Evolutionary conservation across 2,797 vertebrate genomes (phyloP).

Genomic region (Loriculus beryllinus): DNA sequence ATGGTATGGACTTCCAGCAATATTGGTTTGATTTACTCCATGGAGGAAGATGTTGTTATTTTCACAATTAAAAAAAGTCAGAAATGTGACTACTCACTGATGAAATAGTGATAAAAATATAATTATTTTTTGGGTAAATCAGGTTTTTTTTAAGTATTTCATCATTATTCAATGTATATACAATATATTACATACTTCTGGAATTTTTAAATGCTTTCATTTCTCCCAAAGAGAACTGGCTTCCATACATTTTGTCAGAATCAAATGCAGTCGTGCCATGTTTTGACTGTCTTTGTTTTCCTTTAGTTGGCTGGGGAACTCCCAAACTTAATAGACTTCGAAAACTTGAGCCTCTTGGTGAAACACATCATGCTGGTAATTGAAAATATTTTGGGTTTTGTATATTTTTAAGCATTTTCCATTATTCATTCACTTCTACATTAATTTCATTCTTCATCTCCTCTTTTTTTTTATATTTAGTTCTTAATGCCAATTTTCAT

Average conservation of each 20-base stretch:
- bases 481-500: background rate
- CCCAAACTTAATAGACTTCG: conserved; percentile 92
- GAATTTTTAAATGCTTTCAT: background rate
- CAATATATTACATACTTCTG: background rate
- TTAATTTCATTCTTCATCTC: conserved; percentile 24
- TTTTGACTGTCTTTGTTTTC: conserved; percentile 73
- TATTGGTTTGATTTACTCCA: background rate
- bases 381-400: background rate
- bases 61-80: background rate
- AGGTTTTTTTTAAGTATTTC: background rate
- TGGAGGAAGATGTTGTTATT: background rate
- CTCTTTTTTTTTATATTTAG: background rate
- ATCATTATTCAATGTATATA: background rate
- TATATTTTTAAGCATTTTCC: conserved; percentile 49
- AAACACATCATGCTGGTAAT: conserved; percentile 91
- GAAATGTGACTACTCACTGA: background rate
- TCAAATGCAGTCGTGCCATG: background rate
- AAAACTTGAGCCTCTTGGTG: conserved; percentile 93
- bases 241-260: background rate
- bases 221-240: background rate
- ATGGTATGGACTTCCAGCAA: background rate
- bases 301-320: conserved; percentile 95
- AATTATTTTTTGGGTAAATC: background rate
- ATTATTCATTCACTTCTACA: conserved; percentile 40
- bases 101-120: background rate